phyloP scores from a whole-genome alignment of 2,797 vertebrate species.

The Manis javanica region DNA sequence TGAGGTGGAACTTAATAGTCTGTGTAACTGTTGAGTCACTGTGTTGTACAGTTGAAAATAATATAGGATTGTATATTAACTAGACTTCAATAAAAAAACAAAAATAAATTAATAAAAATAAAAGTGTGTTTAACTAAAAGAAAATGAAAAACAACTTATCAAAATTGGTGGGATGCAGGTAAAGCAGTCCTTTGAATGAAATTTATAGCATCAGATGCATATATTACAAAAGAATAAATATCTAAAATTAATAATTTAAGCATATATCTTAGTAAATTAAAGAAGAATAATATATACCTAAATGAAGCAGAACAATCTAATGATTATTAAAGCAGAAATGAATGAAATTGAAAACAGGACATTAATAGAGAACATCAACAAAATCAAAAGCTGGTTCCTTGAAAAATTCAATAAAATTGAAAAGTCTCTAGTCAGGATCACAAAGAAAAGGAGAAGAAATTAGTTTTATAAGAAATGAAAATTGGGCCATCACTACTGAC shows the following conservation, averaged over 20 bases:
- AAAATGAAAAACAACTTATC: background rate
- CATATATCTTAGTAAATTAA: background rate
- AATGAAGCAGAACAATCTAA: background rate
- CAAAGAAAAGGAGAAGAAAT: background rate
- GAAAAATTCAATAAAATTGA: background rate
- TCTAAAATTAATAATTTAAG: background rate
- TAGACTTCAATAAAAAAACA: too few relatives aligned
- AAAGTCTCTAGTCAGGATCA: background rate
- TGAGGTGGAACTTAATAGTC: too few relatives aligned
- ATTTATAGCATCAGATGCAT: background rate
- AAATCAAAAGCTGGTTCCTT: background rate
- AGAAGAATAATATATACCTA: background rate
- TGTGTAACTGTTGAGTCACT: too few relatives aligned
- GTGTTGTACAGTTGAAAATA: too few relatives aligned
- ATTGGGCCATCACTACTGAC: background rate
- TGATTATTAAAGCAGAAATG: background rate
- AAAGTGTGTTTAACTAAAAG: background rate
- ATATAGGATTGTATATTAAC: too few relatives aligned
- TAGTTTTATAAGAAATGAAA: background rate
- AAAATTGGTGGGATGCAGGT: background rate
- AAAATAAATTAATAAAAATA: too few relatives aligned
- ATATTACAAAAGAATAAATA: background rate
- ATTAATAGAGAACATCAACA: background rate
- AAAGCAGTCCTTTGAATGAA: background rate
- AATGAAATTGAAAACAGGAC: background rate